Evolutionary conservation across 2,888 invertebrate species (phyloP), one percentile per base, ranked within the genome.

Genomic region (Liopterus haemorrhoidalis): DNA sequence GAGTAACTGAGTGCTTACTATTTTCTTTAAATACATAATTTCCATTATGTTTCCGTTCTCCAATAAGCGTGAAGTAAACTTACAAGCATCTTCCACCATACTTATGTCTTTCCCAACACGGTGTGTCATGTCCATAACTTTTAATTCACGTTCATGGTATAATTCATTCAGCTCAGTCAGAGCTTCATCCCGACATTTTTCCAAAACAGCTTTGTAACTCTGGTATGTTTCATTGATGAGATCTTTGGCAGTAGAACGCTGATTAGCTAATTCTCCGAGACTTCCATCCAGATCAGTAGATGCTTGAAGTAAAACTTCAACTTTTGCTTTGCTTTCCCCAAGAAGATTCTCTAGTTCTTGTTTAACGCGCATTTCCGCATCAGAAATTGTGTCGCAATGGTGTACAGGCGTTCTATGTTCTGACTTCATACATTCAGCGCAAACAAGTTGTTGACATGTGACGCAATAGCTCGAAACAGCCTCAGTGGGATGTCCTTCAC

Each of bases 121-220:
- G 61, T 87, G 85, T 61, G 85, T 81, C 49, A 85, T 74, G 62
- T 92, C 91, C 91, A 93, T 93, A 22, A 93, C 83, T 65, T 85
- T 83, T 25, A 93, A 73, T 67, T 92, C 92, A 49, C 90, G 79
- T 59, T 85, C 82, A 48, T 85, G 84, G 65, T 94, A 92, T 50
- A 88, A 66, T 52, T 76, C 76, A 57, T 83, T 81, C 32, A 90
- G 73, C 60, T 85, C 81, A 53, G 79, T 76, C 15, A 89, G 68
- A 12, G 85, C 76, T 37, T 79, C 79, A 58, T 92, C 89, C 54
- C 84, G 79, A 53, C 84, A 82, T 57, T 82, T 79, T 59, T 92
- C 91, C 50, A 94, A 70, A 42, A 87, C 76, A 21, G 85, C 83
- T 65, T 85, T 86, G 62, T 83, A 88, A 59, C 81, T 82, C 61